Conservation (phyloP, 2,888 invertebrate species). For the Xestoiulus laeticollis region DNA sequence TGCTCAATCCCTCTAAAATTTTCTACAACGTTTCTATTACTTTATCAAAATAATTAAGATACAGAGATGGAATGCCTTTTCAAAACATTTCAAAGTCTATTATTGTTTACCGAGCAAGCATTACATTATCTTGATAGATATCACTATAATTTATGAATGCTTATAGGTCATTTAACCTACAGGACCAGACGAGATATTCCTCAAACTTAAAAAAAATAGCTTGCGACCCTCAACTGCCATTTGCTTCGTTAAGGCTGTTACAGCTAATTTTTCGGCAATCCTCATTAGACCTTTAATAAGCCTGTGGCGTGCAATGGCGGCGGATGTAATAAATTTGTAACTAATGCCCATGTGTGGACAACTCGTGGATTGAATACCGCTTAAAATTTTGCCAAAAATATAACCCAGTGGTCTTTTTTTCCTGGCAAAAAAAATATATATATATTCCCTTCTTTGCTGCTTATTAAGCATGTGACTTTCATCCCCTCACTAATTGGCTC, state of each 20-base stretch:
- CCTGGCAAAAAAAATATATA: background rate
- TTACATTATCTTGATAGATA: too few relatives aligned
- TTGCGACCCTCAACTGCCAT: background rate
- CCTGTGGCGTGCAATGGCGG: background rate
- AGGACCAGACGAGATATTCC: background rate
- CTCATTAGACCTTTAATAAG: background rate
- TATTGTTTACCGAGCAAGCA: too few relatives aligned
- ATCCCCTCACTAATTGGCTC: slow-evolving; percentile 26
- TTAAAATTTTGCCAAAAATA: background rate
- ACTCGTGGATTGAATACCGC: background rate
- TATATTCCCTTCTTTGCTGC: background rate
- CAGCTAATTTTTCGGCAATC: background rate
- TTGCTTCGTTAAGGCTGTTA: background rate
- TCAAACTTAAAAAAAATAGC: background rate
- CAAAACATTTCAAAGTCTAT: too few relatives aligned
- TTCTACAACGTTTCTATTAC: too few relatives aligned
- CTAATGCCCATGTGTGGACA: slow-evolving; percentile 12
- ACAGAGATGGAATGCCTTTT: too few relatives aligned
- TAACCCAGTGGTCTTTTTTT: background rate
- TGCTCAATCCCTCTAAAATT: too few relatives aligned
- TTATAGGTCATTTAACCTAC: background rate
- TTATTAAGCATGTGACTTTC: background rate
- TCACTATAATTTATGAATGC: too few relatives aligned
- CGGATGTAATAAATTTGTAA: slow-evolving; percentile 8
- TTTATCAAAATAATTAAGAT: too few relatives aligned